Base-by-base conservation (phyloP, 2,797 vertebrate genomes). In the Pseudomugil tenellus region DNA sequence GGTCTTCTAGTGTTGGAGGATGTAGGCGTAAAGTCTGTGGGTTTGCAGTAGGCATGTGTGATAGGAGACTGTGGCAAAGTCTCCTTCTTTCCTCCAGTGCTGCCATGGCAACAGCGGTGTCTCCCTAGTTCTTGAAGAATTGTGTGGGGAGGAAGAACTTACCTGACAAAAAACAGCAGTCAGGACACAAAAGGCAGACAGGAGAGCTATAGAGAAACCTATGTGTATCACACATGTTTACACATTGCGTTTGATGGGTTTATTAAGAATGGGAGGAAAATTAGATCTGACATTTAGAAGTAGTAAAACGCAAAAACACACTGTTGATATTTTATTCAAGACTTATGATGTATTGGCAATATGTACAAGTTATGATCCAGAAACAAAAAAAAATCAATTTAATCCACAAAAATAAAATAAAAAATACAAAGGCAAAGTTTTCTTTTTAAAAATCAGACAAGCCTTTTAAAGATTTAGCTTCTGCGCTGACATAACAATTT, bases 51-150 rank as follows among this genome's bases (percentile, higher is more conserved):
- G 77, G 77, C 74, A 83, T 66, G 78, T 74, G 74, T 69, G 74
- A 83, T 56, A 29, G 29, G 65, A 72, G 74, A 74, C 19, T 17
- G 58, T 79, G 80, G 64, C 58, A 48, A 58, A 76, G 83, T 82
- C 85, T 73, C 74, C 86, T 67, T 67, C 37, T 25, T 76, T 88
- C 79, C 77, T 85, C 62, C 66, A 26, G 67, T 83, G 90, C 86
- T 93, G 66, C 90, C 91, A 91, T 93, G 91, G 92, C 87, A 92
- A 93, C 90, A 77, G 81, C 80, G 79, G 77, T 80, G 83, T 62
- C 68, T 89, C 75, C 66, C 51, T 59, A 72, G 67, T 70, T 83
- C 72, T 86, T 76, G 53, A 71, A 80, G 58, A 48, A 72, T 55
- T 78, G 52, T 35, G 63, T 19, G 71, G 76, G 75, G 73, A 76